A percentile compares a stretch with the other conserved stretches of the same genome.
Conservation (phyloP, 2,888 invertebrate genomes). For the Flexamia atlantica region DNA sequence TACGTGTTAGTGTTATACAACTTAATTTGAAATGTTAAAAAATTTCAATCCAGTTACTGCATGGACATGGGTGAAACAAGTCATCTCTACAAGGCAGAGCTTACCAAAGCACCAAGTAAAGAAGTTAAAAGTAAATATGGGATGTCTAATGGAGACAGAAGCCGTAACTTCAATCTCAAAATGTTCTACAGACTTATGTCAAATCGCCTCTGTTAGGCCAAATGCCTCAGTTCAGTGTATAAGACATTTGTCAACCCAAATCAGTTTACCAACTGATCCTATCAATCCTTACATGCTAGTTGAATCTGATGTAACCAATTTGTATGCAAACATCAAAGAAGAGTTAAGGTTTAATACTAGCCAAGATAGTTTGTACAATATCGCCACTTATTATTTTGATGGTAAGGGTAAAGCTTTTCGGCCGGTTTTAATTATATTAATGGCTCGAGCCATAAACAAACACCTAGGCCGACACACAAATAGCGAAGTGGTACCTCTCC, state of each 20-base stretch:
- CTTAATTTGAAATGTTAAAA: no score
- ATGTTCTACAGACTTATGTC: neutral
- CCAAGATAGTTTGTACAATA: constrained; percentile 2
- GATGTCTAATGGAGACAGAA: no score
- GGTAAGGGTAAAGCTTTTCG: constrained; percentile 25
- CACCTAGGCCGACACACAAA: constrained; percentile 2
- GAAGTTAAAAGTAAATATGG: no score
- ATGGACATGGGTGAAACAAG: no score
- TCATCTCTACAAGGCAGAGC: no score
- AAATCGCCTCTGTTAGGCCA: neutral
- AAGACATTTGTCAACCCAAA: neutral
- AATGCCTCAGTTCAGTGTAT: neutral
- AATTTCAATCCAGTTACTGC: no score
- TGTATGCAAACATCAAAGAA: constrained; percentile 5
- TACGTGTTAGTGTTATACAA: no score
- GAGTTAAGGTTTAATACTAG: constrained; percentile 3
- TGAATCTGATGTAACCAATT: constrained; percentile 1
- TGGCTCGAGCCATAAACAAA: constrained; percentile 28
- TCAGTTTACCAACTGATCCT: neutral
- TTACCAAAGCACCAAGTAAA: no score
- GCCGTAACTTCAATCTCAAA: neutral
- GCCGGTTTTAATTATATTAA: constrained; percentile 8
- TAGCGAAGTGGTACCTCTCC: neutral
- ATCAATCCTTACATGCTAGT: neutral
- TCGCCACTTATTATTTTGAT: constrained; percentile 32